Conservation (phyloP, 2,888 invertebrate species). For the Dynastes maya region DNA sequence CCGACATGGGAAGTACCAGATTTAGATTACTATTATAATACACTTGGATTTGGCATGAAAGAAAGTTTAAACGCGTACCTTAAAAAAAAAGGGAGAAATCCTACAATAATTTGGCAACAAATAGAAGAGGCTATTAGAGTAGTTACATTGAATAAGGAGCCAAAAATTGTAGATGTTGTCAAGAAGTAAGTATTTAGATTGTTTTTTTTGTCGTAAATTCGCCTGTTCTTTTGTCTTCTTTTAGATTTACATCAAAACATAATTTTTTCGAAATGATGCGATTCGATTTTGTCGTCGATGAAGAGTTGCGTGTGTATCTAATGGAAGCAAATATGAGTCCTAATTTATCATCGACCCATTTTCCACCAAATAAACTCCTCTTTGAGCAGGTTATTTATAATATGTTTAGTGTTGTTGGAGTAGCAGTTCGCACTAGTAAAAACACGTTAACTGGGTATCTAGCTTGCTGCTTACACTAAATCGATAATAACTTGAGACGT, state of each 20-base stretch:
- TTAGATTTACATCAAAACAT: conserved; percentile 71
- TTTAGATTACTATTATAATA: conserved; percentile 79
- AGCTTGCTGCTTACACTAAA: background rate
- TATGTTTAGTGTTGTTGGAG: conserved; percentile 84
- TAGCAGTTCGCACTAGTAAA: conserved; percentile 73
- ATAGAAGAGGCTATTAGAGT: conserved; percentile 85
- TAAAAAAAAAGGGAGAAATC: conserved; percentile 78
- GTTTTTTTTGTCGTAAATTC: background rate
- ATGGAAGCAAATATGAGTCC: conserved; percentile 99
- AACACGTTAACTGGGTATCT: conserved; percentile 69
- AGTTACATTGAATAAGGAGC: conserved; percentile 81
- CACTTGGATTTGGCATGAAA: conserved; percentile 87
- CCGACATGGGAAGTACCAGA: conserved; percentile 95
- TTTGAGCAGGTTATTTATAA: conserved; percentile 95
- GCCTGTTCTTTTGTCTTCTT: conserved; percentile 27
- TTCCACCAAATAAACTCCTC: conserved; percentile 87
- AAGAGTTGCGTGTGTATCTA: conserved; percentile 86
- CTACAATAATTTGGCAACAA: conserved; percentile 84
- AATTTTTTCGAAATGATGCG: conserved; percentile 96
- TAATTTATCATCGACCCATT: conserved; percentile 94
- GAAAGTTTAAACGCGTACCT: conserved; percentile 88
- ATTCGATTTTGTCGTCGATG: conserved; percentile 94
- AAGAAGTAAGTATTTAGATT: conserved; percentile 62
- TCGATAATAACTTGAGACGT: background rate
- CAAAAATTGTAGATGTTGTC: conserved; percentile 76